Conservation (phyloP, 2,113 vertebrate genomes). For the Brachirus orientalis region DNA sequence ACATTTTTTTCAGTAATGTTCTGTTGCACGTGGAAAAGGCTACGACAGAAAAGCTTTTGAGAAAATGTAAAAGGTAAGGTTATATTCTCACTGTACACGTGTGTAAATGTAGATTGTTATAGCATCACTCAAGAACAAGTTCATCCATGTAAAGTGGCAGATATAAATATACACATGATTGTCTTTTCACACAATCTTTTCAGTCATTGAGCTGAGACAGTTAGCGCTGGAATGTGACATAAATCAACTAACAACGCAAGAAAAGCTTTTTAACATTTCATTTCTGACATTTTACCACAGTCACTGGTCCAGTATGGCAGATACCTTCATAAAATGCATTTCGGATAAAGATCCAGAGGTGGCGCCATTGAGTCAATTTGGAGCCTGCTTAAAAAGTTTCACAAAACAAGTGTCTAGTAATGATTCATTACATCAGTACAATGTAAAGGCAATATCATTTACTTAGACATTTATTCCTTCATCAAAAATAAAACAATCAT, state of each 20-base stretch:
- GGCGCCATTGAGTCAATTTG: constrained; percentile 51
- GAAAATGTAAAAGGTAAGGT: constrained; percentile 8
- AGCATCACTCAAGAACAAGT: constrained; percentile 38
- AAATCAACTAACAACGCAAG: constrained; percentile 27
- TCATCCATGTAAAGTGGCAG: constrained; percentile 20
- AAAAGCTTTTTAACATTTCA: too few species aligned
- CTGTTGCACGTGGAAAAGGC: constrained; percentile 32
- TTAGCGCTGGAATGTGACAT: constrained; percentile 4
- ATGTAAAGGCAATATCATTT: constrained; percentile 14
- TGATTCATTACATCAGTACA: constrained; percentile 4
- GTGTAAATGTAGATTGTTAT: constrained; percentile 17
- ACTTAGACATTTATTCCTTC: constrained; percentile 14
- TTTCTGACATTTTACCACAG: background rate
- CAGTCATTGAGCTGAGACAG: too few species aligned
- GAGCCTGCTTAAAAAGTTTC: background rate
- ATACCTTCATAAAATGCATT: constrained; percentile 6
- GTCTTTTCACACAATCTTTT: constrained; percentile 53
- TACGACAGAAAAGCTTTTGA: constrained; percentile 32
- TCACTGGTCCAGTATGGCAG: background rate
- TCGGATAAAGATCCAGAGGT: constrained; percentile 53
- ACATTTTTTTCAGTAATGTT: constrained; percentile 27
- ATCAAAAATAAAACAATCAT: background rate
- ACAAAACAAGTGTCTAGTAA: constrained; percentile 2
- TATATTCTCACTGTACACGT: constrained; percentile 43
- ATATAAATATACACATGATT: constrained; percentile 63